A percentile compares a stretch with the other conserved stretches of the same genome.
These are phyloP conservation scores for Scaptomyza pallida DNA, from an alignment of 1,140 invertebrate species.

Conservation along the genomic window DNA sequence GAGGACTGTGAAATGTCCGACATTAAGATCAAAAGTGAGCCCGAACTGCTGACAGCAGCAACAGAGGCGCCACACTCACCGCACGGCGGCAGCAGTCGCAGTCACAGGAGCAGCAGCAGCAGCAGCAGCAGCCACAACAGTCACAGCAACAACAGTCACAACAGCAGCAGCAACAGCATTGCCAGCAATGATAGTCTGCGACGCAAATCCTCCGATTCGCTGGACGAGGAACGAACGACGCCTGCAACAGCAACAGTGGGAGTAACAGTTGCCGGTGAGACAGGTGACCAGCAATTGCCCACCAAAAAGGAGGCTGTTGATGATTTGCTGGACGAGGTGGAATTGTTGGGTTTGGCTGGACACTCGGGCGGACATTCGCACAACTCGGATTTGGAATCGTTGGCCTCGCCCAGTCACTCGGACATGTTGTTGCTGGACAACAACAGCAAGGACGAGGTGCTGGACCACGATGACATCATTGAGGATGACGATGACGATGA, in stretches of 20 bases:
- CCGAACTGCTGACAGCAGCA: conserved; percentile 43
- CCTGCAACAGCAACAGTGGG: conserved; percentile 11
- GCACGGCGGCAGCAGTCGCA: conserved; percentile 66
- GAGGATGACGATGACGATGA: conserved; percentile 84
- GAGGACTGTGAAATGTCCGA: conserved; percentile 74
- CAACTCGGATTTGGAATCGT: conserved; percentile 85
- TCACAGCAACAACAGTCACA: conserved; percentile 34
- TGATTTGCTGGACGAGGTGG: conserved; percentile 80
- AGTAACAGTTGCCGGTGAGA: background rate
- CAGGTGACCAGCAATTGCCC: conserved; percentile 37
- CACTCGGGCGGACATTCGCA: conserved; percentile 53
- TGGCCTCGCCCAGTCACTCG: conserved; percentile 87
- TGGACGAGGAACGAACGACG: conserved; percentile 57
- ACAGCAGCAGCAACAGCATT: conserved; percentile 56
- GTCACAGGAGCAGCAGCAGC: conserved; percentile 44
- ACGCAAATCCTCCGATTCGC: conserved; percentile 75
- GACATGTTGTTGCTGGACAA: conserved; percentile 86
- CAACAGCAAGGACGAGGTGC: conserved; percentile 88
- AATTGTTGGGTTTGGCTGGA: conserved; percentile 62
- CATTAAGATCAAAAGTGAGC: conserved; percentile 80
- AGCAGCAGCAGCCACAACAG: conserved; percentile 50
- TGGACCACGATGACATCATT: conserved; percentile 84
- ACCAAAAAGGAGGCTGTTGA: conserved; percentile 78
- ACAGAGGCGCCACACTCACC: conserved; percentile 58
- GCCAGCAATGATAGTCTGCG: conserved; percentile 63